phyloP scores from a whole-genome alignment of 2,888 invertebrate species.

The Scaptomyza flava region DNA sequence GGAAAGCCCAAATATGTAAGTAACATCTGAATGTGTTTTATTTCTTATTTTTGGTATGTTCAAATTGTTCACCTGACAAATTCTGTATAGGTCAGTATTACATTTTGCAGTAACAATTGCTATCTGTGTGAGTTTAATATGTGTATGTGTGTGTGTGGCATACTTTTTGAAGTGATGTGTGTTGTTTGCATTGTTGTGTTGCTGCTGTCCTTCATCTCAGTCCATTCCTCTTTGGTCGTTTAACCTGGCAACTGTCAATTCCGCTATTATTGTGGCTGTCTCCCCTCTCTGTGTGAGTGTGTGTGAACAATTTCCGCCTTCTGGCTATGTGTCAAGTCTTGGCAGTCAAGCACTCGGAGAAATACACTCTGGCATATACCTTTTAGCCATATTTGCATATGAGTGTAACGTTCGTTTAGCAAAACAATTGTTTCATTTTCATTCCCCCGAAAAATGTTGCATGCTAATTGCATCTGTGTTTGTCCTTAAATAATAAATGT shows the following conservation, averaged over 20 bases:
- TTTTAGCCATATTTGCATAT: conserved; percentile 60
- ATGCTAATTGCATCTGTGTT: conserved; percentile 57
- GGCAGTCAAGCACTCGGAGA: conserved; percentile 45
- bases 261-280: conserved; percentile 49
- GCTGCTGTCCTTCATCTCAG: conserved; percentile 18
- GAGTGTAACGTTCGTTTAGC: conserved; percentile 30
- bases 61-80: conserved; percentile 54
- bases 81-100: conserved; percentile 74
- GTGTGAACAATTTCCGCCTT: conserved; percentile 64
- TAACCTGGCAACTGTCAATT: conserved; percentile 61
- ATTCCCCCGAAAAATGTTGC: conserved; percentile 3
- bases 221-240: conserved; percentile 39
- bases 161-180: conserved; percentile 59
- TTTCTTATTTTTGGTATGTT: conserved; percentile 9
- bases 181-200: conserved; percentile 28
- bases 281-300: conserved; percentile 4
- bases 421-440: neutral
- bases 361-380: conserved; percentile 25
- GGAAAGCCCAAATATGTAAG: conserved; percentile 36
- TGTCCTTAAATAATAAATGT: conserved; percentile 40
- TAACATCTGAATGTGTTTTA: neutral
- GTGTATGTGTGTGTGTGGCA: conserved; percentile 58
- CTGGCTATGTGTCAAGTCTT: conserved; percentile 72
- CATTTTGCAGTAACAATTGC: conserved; percentile 21
- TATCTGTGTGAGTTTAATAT: conserved; percentile 9